These are phyloP conservation scores for Homarus gammarus DNA, from an alignment of 2,888 invertebrate genomes.

Conservation along the genomic window DNA sequence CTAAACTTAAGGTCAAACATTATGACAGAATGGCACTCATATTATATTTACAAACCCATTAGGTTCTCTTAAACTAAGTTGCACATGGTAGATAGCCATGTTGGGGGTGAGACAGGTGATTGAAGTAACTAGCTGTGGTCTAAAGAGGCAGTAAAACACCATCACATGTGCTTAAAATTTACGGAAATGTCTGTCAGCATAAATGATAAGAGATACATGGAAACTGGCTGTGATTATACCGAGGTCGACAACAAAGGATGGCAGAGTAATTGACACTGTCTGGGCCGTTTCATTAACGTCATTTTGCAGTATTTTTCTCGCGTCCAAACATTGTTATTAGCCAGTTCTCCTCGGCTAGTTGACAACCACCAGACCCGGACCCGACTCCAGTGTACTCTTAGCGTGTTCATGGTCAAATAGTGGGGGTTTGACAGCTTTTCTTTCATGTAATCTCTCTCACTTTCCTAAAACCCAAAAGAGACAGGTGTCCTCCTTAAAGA, in stretches of 20 bases:
- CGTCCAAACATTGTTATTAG: neutral
- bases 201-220: neutral
- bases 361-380: neutral
- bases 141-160: neutral
- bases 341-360: neutral
- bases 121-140: neutral
- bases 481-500: no score
- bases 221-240: neutral
- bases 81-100: neutral
- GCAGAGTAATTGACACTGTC: neutral
- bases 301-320: neutral
- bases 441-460: no score
- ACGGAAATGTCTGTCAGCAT: neutral
- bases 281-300: neutral
- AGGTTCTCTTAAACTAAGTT: neutral
- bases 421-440: no score
- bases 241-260: neutral
- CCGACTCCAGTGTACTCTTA: no score
- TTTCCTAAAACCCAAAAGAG: no score
- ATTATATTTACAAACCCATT: neutral
- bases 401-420: no score
- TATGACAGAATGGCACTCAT: no score
- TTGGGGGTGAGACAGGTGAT: neutral
- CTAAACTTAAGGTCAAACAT: neutral
- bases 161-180: neutral